Conservation (phyloP, 1,140 invertebrate species). For the Drosophila elegans region DNA sequence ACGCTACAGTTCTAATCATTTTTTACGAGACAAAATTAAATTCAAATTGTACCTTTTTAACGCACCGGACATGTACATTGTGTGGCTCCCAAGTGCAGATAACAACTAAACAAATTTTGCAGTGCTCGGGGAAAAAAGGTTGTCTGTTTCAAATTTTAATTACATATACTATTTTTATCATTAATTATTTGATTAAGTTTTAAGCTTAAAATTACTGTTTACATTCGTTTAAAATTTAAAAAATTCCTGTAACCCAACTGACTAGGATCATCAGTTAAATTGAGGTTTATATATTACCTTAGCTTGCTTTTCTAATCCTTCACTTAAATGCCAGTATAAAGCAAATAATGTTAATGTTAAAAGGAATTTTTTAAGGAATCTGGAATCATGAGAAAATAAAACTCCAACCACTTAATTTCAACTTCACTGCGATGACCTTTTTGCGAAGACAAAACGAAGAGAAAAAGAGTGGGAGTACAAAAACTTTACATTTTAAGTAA, state of each 20-base stretch:
- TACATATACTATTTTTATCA: background rate
- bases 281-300: too few relatives aligned
- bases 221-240: too few relatives aligned
- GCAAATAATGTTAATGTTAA: too few relatives aligned
- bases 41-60: constrained; percentile 18
- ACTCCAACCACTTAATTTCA: background rate
- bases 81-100: background rate
- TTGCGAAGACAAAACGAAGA: background rate
- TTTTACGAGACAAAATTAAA: constrained; percentile 53
- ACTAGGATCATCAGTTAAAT: too few relatives aligned
- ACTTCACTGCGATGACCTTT: background rate
- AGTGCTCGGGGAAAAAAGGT: background rate
- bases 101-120: constrained; percentile 14
- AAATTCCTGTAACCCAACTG: too few relatives aligned
- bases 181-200: too few relatives aligned
- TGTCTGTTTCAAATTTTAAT: background rate
- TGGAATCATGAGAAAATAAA: background rate
- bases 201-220: too few relatives aligned
- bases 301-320: too few relatives aligned
- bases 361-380: background rate
- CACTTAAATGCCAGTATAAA: too few relatives aligned
- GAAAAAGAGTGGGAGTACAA: background rate
- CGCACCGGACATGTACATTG: constrained; percentile 24
- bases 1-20: constrained; percentile 36
- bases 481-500: background rate